A percentile compares a stretch with the other conserved stretches of the same genome.
phyloP scores from a whole-genome alignment of 2,797 vertebrate genomes.

The Mus spretus region DNA sequence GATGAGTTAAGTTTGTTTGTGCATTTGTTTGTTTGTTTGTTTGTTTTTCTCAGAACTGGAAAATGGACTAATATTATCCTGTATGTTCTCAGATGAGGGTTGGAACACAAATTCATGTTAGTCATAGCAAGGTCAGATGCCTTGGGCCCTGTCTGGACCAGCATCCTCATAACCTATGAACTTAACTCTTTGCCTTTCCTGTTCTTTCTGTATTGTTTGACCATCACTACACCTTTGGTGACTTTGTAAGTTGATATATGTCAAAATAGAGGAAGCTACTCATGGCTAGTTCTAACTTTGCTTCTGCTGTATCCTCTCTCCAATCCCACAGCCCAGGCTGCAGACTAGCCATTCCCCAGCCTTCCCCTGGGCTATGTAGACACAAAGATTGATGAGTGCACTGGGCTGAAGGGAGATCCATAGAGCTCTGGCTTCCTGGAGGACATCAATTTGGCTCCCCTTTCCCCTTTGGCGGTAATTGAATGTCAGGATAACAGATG shows the following conservation, averaged over 20 bases:
- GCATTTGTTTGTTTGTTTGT: not conserved
- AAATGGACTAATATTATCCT: not conserved
- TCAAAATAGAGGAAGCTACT: not conserved
- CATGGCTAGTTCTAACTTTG: not conserved
- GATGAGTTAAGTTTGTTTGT: not conserved
- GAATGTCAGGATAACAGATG: constrained; percentile 75
- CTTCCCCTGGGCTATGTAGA: not conserved
- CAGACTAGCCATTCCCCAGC: not conserved
- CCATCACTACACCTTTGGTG: not conserved
- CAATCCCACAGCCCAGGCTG: not conserved
- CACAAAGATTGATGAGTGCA: constrained; percentile 1
- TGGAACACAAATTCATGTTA: not conserved
- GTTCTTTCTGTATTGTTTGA: not conserved
- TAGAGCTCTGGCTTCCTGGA: constrained; percentile 4
- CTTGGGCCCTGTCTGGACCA: not conserved
- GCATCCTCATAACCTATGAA: not conserved
- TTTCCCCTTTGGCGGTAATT: constrained; percentile 60
- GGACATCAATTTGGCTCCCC: not conserved
- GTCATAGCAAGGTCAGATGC: not conserved
- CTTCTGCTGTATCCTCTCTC: not conserved
- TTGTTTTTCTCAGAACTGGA: not conserved
- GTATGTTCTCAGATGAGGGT: not conserved
- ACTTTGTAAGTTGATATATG: not conserved
- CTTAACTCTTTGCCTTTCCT: not conserved
- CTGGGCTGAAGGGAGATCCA: not conserved